A percentile compares a stretch with the other conserved stretches of the same genome.
phyloP scores from a whole-genome alignment of 1,140 invertebrate genomes.

The Bombyx mandarina region DNA sequence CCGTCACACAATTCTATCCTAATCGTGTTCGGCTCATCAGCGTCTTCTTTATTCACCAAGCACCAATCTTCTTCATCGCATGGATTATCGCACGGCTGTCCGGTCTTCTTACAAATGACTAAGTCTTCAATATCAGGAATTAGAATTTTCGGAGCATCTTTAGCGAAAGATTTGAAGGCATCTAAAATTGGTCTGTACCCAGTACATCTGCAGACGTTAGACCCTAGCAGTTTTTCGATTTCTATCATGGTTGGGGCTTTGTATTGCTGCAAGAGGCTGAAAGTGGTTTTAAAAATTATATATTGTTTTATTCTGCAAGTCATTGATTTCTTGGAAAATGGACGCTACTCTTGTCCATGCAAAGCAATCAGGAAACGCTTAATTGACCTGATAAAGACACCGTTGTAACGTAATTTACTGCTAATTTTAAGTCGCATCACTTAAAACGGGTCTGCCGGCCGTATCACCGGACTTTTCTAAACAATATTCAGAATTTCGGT shows the following conservation, averaged over 20 bases:
- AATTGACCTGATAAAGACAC: no score
- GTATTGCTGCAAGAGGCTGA: constrained; percentile 48
- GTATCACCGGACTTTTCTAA: no score
- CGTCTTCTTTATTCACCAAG: constrained; percentile 13
- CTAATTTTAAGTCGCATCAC: no score
- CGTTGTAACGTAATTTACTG: no score
- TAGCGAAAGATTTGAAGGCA: constrained; percentile 79
- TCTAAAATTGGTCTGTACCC: constrained; percentile 87
- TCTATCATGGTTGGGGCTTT: constrained; percentile 71
- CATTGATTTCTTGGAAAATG: no score
- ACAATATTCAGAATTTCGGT: no score
- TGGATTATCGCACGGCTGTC: constrained; percentile 34
- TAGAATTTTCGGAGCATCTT: constrained; percentile 17
- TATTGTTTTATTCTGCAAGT: neutral
- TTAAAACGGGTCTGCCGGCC: no score
- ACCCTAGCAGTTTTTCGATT: constrained; percentile 78
- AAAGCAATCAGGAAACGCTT: no score
- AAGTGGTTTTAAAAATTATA: constrained; percentile 6
- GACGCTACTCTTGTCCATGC: no score
- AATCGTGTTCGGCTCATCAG: constrained; percentile 16
- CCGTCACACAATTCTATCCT: constrained; percentile 21
- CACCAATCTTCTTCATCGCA: constrained; percentile 26
- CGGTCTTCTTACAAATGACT: constrained; percentile 30
- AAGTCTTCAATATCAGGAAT: constrained; percentile 46
- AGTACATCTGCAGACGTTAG: constrained; percentile 86